Evolutionary conservation across 2,888 invertebrate species (phyloP).

Genomic region (Ecliptopera silaceata): DNA sequence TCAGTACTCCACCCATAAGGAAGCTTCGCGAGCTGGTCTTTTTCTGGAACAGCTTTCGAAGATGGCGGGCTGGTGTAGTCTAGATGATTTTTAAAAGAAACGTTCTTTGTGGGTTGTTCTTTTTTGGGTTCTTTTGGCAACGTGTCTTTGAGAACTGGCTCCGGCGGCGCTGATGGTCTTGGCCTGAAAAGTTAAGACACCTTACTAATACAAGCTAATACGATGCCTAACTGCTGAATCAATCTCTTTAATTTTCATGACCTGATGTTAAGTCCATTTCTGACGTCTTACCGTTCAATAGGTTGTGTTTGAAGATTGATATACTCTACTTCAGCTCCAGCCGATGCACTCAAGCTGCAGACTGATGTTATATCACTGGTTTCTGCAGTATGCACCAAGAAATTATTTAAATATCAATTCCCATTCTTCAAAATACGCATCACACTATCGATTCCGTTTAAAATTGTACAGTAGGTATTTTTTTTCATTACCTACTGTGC

Average conservation of each 20-base stretch:
- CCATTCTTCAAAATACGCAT: too few relatives aligned
- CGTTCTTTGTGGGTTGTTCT: conserved; percentile 76
- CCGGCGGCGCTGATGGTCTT: conserved; percentile 68
- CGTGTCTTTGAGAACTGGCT: conserved; percentile 62
- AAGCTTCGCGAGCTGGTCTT: conserved; percentile 76
- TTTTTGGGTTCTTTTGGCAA: conserved; percentile 67
- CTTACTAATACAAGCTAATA: too few relatives aligned
- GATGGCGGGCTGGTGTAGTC: conserved; percentile 75
- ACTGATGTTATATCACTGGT: conserved; percentile 89
- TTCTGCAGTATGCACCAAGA: conserved; percentile 65
- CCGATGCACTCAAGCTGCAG: conserved; percentile 87
- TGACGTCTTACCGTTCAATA: conserved; percentile 53
- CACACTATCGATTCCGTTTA: too few relatives aligned
- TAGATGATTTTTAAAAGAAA: conserved; percentile 78
- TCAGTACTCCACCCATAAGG: conserved; percentile 75
- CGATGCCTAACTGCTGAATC: too few relatives aligned
- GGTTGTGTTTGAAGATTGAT: conserved; percentile 62
- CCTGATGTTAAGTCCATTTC: background rate
- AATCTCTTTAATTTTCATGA: too few relatives aligned
- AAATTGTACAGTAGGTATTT: too few relatives aligned
- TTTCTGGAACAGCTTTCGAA: conserved; percentile 74
- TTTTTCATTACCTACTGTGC: too few relatives aligned
- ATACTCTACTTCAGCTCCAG: conserved; percentile 79
- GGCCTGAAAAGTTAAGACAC: conserved; percentile 46
- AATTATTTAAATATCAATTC: background rate